phyloP scores from a whole-genome alignment of 2,797 vertebrate genomes.

The Sitta carolinensis region DNA sequence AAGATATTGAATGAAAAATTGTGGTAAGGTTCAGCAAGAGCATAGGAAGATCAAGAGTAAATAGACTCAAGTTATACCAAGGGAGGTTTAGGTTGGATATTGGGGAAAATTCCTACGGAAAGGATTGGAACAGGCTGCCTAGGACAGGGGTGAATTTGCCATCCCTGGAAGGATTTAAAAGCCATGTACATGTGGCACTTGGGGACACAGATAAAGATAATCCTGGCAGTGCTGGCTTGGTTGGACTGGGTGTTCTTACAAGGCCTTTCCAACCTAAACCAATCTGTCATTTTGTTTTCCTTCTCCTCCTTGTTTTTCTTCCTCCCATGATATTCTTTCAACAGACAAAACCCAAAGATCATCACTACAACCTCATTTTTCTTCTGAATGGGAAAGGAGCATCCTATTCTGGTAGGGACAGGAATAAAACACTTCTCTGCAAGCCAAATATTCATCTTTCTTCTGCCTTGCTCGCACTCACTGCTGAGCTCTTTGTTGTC shows the following conservation, averaged over 20 bases:
- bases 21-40: background rate
- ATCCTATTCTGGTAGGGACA: background rate
- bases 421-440: background rate
- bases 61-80: background rate
- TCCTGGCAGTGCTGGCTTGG: background rate
- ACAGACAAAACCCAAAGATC: background rate
- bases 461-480: background rate
- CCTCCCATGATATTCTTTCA: background rate
- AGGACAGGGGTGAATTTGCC: background rate
- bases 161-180: background rate
- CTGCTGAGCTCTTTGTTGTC: background rate
- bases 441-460: background rate
- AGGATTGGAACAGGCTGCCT: background rate
- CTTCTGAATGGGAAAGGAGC: background rate
- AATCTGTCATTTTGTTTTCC: background rate
- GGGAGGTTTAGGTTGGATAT: background rate
- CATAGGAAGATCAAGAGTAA: background rate
- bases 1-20: background rate
- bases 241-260: background rate
- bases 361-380: background rate
- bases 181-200: background rate
- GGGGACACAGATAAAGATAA: background rate
- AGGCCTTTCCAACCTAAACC: background rate
- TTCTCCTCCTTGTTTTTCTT: background rate
- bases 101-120: background rate